phyloP scores from a whole-genome alignment of 2,888 invertebrate species.

The Scaptodrosophila latifasciaeformis region DNA sequence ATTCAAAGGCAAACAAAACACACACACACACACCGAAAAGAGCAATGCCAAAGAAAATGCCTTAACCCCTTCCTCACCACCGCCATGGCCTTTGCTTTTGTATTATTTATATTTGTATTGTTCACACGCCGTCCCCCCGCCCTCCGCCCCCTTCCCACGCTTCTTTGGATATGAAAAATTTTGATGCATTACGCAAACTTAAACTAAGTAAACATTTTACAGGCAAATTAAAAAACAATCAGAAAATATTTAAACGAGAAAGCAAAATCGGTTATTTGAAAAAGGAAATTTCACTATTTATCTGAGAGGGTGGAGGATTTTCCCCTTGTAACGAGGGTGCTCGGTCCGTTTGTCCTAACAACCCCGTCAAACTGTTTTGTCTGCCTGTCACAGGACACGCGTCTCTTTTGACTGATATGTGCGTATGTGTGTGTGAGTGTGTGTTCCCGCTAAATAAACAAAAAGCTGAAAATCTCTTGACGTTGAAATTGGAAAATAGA shows the following conservation, averaged over 20 bases:
- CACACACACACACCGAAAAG: neutral
- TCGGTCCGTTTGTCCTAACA: conserved; percentile 12
- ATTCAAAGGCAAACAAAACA: conserved; percentile 31
- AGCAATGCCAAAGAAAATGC: no score
- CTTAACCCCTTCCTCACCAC: no score
- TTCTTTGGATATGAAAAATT: no score
- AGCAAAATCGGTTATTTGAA: conserved; percentile 9
- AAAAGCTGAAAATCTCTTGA: conserved; percentile 50
- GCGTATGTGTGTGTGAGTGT: no score
- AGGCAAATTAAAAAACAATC: conserved; percentile 70
- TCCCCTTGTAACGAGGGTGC: neutral
- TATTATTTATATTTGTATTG: no score
- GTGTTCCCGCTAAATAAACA: conserved; percentile 55
- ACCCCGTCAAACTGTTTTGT: conserved; percentile 2
- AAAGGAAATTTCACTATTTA: no score
- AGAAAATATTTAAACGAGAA: conserved; percentile 56
- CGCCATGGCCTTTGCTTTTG: no score
- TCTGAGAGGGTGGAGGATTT: neutral
- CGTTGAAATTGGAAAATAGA: conserved; percentile 43
- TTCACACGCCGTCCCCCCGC: neutral
- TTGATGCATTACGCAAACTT: conserved; percentile 30
- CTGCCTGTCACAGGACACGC: neutral
- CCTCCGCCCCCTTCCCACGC: neutral
- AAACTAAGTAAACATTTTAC: conserved; percentile 64
- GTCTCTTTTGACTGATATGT: no score